Evolutionary conservation across 1,140 invertebrate genomes (phyloP).

Genomic region (Asobara japonica): DNA sequence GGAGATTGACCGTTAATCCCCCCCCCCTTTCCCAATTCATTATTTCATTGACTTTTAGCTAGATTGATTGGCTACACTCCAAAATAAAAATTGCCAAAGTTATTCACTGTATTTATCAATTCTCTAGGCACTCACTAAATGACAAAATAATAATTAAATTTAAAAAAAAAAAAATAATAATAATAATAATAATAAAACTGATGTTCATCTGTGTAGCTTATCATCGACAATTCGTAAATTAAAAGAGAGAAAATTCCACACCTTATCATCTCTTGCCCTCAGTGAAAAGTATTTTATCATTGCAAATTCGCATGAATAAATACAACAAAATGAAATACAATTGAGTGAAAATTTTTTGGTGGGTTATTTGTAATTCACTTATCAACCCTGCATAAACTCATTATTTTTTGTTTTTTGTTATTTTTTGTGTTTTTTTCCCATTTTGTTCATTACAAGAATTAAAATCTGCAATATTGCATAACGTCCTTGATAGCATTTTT

Average conservation of each 20-base stretch:
- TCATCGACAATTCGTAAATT: background rate
- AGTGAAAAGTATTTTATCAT: background rate
- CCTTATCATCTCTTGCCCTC: background rate
- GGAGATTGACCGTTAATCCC: constrained; percentile 2
- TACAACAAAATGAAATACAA: background rate
- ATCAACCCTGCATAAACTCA: constrained; percentile 4
- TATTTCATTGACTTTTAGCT: constrained; percentile 31
- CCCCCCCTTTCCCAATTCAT: background rate
- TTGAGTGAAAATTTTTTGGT: background rate
- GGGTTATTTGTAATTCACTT: background rate
- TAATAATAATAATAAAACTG: too few species aligned
- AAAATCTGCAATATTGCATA: constrained; percentile 9
- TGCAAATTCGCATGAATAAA: background rate
- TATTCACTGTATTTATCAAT: background rate
- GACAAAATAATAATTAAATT: background rate
- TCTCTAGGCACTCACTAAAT: constrained; percentile 21
- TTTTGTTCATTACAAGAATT: constrained; percentile 9
- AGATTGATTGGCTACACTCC: background rate
- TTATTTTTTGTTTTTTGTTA: too few species aligned
- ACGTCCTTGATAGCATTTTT: constrained; percentile 5
- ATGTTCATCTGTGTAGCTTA: background rate
- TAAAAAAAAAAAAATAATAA: too few species aligned
- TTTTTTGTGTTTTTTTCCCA: too few species aligned
- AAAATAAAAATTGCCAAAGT: background rate
- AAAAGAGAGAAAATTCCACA: background rate